Percentiles rank a stretch among this genome's conserved stretches.
phyloP scores from a whole-genome alignment of 2,888 invertebrate genomes.

The Busseola fusca region DNA sequence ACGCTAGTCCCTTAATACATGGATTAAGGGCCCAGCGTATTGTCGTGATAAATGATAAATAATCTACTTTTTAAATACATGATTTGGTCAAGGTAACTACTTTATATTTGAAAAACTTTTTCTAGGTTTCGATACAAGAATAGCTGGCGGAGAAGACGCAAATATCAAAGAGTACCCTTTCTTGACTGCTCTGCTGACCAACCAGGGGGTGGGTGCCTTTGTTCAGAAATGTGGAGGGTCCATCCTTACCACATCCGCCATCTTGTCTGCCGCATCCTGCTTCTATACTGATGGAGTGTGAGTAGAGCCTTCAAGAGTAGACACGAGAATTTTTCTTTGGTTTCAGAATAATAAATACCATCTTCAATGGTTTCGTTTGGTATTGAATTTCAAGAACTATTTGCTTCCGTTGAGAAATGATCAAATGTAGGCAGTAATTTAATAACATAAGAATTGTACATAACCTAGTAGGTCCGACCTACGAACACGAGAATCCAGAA shows the following conservation, averaged over 20 bases:
- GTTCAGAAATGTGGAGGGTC: slow-evolving; percentile 78
- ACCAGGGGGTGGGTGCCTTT: slow-evolving; percentile 65
- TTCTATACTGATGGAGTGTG: slow-evolving; percentile 71
- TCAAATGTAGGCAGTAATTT: neutral
- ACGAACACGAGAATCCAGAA: neutral
- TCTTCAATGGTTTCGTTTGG: neutral
- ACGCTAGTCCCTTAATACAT: too few relatives aligned
- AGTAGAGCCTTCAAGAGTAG: slow-evolving; percentile 51
- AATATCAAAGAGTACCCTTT: slow-evolving; percentile 73
- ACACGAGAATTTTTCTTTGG: neutral
- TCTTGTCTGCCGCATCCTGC: slow-evolving; percentile 81
- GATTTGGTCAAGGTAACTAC: too few relatives aligned
- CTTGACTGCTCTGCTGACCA: slow-evolving; percentile 72
- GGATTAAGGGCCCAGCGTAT: neutral
- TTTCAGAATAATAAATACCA: neutral
- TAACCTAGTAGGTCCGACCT: neutral
- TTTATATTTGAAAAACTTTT: neutral
- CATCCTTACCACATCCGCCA: slow-evolving; percentile 71
- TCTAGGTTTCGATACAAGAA: slow-evolving; percentile 61
- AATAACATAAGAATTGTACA: neutral
- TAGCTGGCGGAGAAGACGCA: slow-evolving; percentile 73
- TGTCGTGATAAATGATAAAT: neutral
- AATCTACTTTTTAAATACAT: too few relatives aligned
- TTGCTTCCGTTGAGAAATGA: neutral
- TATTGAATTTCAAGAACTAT: neutral